Percentiles rank a stretch among this genome's conserved stretches.
phyloP scores from a whole-genome alignment of 1,140 invertebrate genomes.

The Belonocnema kinseyi region DNA sequence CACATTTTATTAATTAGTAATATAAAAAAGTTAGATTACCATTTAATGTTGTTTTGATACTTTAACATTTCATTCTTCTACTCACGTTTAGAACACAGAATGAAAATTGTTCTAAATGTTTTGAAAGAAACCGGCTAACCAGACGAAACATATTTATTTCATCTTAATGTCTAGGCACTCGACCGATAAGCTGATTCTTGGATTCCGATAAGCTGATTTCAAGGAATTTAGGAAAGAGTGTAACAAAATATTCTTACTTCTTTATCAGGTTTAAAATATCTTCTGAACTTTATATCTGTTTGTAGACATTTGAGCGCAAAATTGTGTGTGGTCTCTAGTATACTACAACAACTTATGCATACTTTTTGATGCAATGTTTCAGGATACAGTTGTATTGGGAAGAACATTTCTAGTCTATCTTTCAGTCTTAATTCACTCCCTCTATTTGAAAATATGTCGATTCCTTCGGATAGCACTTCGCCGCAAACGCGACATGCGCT shows the following conservation, averaged over 20 bases:
- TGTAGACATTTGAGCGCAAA: conserved; percentile 55
- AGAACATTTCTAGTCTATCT: conserved; percentile 61
- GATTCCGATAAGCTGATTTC: no score
- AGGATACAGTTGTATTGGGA: conserved; percentile 55
- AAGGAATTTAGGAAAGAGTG: no score
- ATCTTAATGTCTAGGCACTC: no score
- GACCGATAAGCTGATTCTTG: no score
- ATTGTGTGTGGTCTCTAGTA: conserved; percentile 60
- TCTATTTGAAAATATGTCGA: conserved; percentile 57
- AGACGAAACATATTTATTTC: no score
- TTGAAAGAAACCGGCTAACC: no score
- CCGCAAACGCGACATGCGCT: conserved; percentile 53
- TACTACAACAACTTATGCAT: conserved; percentile 60
- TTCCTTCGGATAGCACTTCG: conserved; percentile 43
- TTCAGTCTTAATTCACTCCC: conserved; percentile 50
- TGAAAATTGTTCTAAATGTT: no score
- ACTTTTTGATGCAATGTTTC: conserved; percentile 59
- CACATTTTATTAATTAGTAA: no score
- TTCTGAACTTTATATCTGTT: conserved; percentile 61
- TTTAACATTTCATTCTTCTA: no score
- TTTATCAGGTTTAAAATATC: conserved; percentile 56
- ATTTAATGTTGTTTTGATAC: no score
- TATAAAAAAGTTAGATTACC: no score
- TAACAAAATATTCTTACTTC: conserved; percentile 44
- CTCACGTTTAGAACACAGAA: no score